Percentiles rank a stretch among this genome's conserved stretches.
Conservation (phyloP, 1,140 invertebrate species). For the Pogonognathellus flavescens region DNA sequence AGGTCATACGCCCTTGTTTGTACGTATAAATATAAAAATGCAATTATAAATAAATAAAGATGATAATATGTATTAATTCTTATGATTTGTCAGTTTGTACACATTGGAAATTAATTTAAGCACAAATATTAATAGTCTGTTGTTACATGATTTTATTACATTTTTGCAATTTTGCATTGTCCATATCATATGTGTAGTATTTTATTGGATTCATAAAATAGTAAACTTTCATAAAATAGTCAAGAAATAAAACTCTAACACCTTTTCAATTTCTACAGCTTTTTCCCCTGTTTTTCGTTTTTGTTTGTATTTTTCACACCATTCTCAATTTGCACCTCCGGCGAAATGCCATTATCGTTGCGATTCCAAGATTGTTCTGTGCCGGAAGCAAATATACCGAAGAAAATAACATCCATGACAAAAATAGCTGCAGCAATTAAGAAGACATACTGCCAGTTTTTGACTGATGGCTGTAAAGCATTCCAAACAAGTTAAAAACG, state of each 20-base stretch:
- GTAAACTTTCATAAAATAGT: background rate
- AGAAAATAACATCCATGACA: conserved; percentile 81
- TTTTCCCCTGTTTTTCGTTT: background rate
- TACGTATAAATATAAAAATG: no score
- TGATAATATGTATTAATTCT: no score
- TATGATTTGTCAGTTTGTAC: no score
- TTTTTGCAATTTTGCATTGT: no score
- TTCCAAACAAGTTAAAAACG: background rate
- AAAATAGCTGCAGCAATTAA: conserved; percentile 86
- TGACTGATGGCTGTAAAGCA: conserved; percentile 81
- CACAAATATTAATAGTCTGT: no score
- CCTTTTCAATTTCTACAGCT: background rate
- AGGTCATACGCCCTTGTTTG: no score
- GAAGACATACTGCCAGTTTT: conserved; percentile 89
- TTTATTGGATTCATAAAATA: no score
- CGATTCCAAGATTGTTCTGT: conserved; percentile 76
- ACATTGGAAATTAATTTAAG: no score
- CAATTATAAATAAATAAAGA: no score
- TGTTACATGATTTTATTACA: no score
- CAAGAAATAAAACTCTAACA: background rate
- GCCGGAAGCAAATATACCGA: conserved; percentile 83
- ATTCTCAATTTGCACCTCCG: background rate
- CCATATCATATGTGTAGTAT: no score
- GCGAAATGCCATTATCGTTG: background rate
- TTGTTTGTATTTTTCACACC: background rate